Base-by-base conservation (phyloP, 2,888 invertebrate genomes). In the Sarcophaga caerulescens region DNA sequence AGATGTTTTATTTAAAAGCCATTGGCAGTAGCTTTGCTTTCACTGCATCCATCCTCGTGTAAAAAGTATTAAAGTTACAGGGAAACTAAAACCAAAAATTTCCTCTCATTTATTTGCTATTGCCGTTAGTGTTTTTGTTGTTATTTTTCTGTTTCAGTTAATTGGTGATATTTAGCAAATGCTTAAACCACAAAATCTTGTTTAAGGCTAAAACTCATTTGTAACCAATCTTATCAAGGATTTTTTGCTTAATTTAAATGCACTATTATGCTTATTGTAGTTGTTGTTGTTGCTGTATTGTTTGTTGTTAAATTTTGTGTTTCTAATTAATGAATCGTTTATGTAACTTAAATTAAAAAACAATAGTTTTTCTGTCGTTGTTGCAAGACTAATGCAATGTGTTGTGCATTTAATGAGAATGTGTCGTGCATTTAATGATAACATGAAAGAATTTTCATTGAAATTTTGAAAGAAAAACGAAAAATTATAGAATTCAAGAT, bases 161-260 rank as follows among this genome's bases (percentile, higher is more conserved):
- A 89, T 89, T 89, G 89, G 80, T 85, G 87, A 85, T 88, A 88
- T 88, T 89, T 88, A 89, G 88, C 88, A 87, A 88, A 88, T 87
- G 87, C 78, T 79, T 84, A 87, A 88, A 86, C 88, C 88, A 81
- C 88, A 88, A 84, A 84, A 87, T 84, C 87, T 84, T 84, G 84
- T 84, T 84, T 74, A 70, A 35, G 21, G 45, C 44, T 17, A 52
- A 77, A 77, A 85, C 65, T 23, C 19, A 21, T 19, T 68, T 23
- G 68, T 59, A 62, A 57, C 3, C n/a, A n/a, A 8, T 35, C 35
- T 35, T 44, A 52, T 59, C 65, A 70, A 68, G 21, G 62, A 73
- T 70, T 63, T 70, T 71, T 65, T 70, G 14, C 57, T 35, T 35
- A 44, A 66, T 45, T 21, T 59, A 44, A 45, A 23, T 52, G 52